Percentiles rank a stretch among this genome's conserved stretches.
These are phyloP conservation scores for Pseudolycoriella hygida DNA, from an alignment of 2,888 invertebrate species.

Conservation along the genomic window DNA sequence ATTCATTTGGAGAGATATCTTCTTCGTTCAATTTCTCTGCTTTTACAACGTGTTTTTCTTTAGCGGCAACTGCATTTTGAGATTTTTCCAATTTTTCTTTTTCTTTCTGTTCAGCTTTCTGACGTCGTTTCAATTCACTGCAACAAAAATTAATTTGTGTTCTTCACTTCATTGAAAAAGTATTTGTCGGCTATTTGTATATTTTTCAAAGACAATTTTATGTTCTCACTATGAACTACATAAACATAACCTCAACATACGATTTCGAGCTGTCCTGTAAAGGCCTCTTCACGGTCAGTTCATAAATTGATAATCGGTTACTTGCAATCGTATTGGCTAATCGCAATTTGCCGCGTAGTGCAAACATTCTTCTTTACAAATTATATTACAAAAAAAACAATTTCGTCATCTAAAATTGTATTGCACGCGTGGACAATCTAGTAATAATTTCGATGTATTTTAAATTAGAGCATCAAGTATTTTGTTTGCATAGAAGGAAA, in stretches of 20 bases:
- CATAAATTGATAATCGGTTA: too few relatives aligned
- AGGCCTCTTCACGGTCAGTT: too few relatives aligned
- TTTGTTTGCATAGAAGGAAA: not conserved
- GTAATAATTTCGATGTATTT: not conserved
- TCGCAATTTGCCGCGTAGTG: too few relatives aligned
- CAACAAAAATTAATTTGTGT: slow-evolving; percentile 14
- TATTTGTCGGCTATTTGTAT: too few relatives aligned
- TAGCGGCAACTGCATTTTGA: slow-evolving; percentile 22
- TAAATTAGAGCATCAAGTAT: not conserved
- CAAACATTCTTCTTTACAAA: too few relatives aligned
- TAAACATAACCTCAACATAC: too few relatives aligned
- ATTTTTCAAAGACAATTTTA: too few relatives aligned
- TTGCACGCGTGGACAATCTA: not conserved
- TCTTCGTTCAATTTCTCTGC: slow-evolving; percentile 38
- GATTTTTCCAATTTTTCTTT: slow-evolving; percentile 59
- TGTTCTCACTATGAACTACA: too few relatives aligned
- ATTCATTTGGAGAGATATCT: slow-evolving; percentile 89
- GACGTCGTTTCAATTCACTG: slow-evolving; percentile 84
- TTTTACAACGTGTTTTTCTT: slow-evolving; percentile 19
- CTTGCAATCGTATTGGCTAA: too few relatives aligned
- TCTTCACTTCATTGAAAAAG: too few relatives aligned
- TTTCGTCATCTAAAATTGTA: not conserved
- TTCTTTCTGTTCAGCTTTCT: slow-evolving; percentile 85
- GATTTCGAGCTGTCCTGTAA: too few relatives aligned
- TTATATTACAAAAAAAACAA: too few relatives aligned